Evolutionary conservation across 1,140 invertebrate genomes (phyloP), one percentile per base, ranked within the genome.

Genomic region (Procambarus virginalis): DNA sequence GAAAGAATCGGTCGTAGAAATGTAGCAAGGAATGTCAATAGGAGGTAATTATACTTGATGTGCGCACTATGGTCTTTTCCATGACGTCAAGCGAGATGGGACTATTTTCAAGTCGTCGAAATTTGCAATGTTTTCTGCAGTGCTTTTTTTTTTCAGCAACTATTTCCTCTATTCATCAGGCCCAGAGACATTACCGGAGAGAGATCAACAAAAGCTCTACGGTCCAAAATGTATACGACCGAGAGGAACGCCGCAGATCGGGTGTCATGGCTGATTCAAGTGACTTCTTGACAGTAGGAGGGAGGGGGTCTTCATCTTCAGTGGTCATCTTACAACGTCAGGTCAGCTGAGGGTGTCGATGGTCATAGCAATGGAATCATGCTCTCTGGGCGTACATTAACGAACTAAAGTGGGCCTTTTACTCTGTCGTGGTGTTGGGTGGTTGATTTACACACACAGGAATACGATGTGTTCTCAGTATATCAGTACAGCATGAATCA

Each of bases 211-310:
- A 86, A 86, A 75, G 68, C 8, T 84, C 82, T 58, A 58, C 84
- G 34, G 68, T 82, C 49, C 73, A 73, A 51, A 86, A 86, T 86
- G 84, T 86, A 58, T 86, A 86, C 84, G 60, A 76, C 84, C 84
- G 84, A 48, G 84, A 86, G 73, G 84, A 86, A 60, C 84, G 84
- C 73, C 84, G 84, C 73, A 51, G 84, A 34, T 84, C 81, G 12
- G 64, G 64, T 60, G 73, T n/a, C 68, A 51, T 78, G 49, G n/a
- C 75, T 45, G 84, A 86, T 60, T 64, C 75, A 48, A 60, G 64
- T 86, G 84, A 86, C 84, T 86, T 77, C 84, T 86, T 86, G 84
- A 86, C 84, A 55, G 70, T 86, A 86, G 84, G 84, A 86, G 84
- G 84, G 84, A 86, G 84, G 84, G 84, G 84, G 84, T 86, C 84